Evolutionary conservation across 1,140 invertebrate genomes (phyloP), one percentile per base, ranked within the genome.

Genomic region (Ceratosolen fusciceps): DNA sequence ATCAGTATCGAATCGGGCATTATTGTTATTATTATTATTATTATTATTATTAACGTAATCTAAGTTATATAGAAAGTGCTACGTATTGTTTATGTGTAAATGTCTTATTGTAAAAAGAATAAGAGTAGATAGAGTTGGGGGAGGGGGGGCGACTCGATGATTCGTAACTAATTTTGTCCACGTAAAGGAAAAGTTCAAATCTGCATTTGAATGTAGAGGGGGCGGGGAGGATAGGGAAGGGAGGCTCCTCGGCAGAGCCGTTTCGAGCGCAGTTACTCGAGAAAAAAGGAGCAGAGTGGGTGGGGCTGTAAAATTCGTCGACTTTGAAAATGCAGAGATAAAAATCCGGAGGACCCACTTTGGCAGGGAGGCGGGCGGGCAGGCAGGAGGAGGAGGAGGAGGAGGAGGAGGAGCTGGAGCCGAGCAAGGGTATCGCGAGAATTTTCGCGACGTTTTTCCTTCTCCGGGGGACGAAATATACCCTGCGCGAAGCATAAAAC

Each of bases 321-420:
- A 10, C 24, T 58, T 12, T 8, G 54, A 58, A 14, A 58, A 24
- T 26, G 24, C 5, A 2, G 26, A 26, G 12, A 26, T 54, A 19
- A 54, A 54, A 54, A 68, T 68, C 65, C 62, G 2, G 21, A 37
- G 19, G 14, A 65, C 31, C 31, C 62, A 37, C 62, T 70, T 70
- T 70, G 39, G 24, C 37, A 2, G 34, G 19, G 7, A 54, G 14
- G n/a, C n/a, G n/a, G n/a, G n/a, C n/a, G n/a, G n/a, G n/a, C n/a
- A n/a, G n/a, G n/a, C n/a, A n/a, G n/a, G n/a, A n/a, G n/a, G n/a
- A n/a, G n/a, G n/a, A n/a, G n/a, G n/a, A n/a, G n/a, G n/a, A n/a
- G n/a, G n/a, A n/a, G n/a, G n/a, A 21, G 52, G 9, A 19, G 52
- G 21, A 7, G 16, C 21, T 4, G 3, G 21, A 19, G 52, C n/a